Conservation (phyloP, 2,113 vertebrate species). For the Syrrhaptes paradoxus region DNA sequence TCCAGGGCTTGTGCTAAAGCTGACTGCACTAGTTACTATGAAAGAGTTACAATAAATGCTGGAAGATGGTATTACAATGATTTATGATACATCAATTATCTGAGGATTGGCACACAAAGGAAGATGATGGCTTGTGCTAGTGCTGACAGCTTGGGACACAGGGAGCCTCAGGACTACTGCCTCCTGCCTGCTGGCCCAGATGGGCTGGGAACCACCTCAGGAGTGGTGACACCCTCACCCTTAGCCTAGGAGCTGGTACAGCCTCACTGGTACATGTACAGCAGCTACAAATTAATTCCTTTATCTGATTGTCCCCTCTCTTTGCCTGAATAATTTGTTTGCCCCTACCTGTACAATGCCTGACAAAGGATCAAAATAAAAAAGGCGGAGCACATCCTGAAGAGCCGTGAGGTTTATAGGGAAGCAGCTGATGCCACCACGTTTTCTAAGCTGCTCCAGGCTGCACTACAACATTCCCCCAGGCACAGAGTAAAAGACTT, state of each 20-base stretch:
- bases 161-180: background rate
- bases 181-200: background rate
- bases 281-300: background rate
- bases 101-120: background rate
- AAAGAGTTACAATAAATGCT: background rate
- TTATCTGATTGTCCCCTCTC: background rate
- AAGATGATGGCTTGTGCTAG: too few relatives aligned
- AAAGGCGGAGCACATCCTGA: background rate
- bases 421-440: background rate
- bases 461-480: accelerated
- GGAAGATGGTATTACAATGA: background rate
- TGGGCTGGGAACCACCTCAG: background rate
- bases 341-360: background rate
- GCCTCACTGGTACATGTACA: background rate
- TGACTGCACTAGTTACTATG: too few relatives aligned
- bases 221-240: too few relatives aligned
- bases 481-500: background rate
- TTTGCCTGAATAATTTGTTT: too few relatives aligned
- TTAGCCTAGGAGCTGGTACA: background rate
- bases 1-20: background rate
- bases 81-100: background rate
- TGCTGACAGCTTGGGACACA: background rate
- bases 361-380: background rate
- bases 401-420: background rate
- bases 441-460: background rate